Base-by-base conservation (phyloP, 1,140 invertebrate species). In the Ephestia elutella region DNA sequence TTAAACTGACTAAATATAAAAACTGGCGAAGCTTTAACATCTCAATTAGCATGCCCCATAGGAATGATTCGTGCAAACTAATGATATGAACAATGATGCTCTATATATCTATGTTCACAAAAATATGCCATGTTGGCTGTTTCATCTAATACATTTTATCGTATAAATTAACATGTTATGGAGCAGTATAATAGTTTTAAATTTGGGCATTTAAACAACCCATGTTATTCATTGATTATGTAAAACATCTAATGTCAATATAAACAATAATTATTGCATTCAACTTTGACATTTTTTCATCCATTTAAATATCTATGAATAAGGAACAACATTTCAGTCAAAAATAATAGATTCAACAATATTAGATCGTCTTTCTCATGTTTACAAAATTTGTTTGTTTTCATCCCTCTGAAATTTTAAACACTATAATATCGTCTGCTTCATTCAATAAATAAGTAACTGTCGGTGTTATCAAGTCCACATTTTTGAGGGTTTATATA, bases 51-150 rank as follows among this genome's bases (percentile, higher is more conserved):
- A 73, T 66, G 68, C 72, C 81, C 75, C 66, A 72, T 62, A 80
- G 86, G 86, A 88, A 88, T 88, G 86, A 88, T 88, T 88, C 86
- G 86, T 88, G 83, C 85, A 87, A 87, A 80, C 85, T 87, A 87
- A 83, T 79, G 79, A 85, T 82, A 86, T 86, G 82, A 73, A 51
- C 35, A 20, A 78, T 70, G 73, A 72, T 60, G 50, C 61, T 59
- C 65, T 77, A 72, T 59, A 59, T 67, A 71, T 10, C 30, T 32
- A 76, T 35, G 19, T 60, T 56, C 58, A 72, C 56, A 66, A 69
- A 68, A 70, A 66, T 66, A 61, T 65, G 66, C 70, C 65, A 49
- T n/a, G 44, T 58, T 55, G 69, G 68, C 69, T 65, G 60, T 54
- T 44, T 44, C 15, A 15, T 15, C 38, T 44, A 15, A 15, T 44